A percentile compares a stretch with the other conserved stretches of the same genome.
Conservation (phyloP, 2,797 vertebrate species). For the Labroides dimidiatus region DNA sequence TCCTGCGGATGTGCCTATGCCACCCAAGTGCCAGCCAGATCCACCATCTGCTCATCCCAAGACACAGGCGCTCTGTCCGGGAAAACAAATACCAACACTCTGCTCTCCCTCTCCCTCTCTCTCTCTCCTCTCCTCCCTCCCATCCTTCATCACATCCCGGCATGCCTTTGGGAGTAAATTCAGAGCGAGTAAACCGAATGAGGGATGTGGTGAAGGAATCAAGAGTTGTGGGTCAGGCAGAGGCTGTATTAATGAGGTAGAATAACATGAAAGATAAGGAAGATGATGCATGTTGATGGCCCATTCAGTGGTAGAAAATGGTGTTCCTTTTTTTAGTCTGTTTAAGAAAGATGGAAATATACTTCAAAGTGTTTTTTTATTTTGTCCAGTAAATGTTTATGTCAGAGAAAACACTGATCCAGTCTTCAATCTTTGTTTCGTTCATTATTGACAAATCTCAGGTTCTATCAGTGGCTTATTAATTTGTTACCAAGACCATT, state of each 20-base stretch:
- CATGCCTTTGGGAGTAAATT: constrained; percentile 37
- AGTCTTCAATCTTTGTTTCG: no score
- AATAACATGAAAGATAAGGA: constrained; percentile 1
- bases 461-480: no score
- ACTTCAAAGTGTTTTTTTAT: no score
- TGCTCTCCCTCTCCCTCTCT: constrained; percentile 19
- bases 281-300: constrained; percentile 3
- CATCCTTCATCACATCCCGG: constrained; percentile 39
- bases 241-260: constrained; percentile 21
- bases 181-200: constrained; percentile 11
- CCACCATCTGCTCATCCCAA: constrained; percentile 83
- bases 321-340: neutral
- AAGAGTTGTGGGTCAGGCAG: constrained; percentile 10
- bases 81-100: constrained; percentile 55
- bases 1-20: constrained; percentile 78
- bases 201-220: neutral
- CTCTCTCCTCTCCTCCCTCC: constrained; percentile 14
- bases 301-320: constrained; percentile 12
- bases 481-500: neutral
- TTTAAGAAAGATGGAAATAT: no score
- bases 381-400: no score
- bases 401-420: no score
- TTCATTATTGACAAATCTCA: no score
- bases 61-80: constrained; percentile 77
- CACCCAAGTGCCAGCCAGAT: constrained; percentile 75